Evolutionary conservation across 2,113 vertebrate species (phyloP).

Genomic region (Sturnira hondurensis): DNA sequence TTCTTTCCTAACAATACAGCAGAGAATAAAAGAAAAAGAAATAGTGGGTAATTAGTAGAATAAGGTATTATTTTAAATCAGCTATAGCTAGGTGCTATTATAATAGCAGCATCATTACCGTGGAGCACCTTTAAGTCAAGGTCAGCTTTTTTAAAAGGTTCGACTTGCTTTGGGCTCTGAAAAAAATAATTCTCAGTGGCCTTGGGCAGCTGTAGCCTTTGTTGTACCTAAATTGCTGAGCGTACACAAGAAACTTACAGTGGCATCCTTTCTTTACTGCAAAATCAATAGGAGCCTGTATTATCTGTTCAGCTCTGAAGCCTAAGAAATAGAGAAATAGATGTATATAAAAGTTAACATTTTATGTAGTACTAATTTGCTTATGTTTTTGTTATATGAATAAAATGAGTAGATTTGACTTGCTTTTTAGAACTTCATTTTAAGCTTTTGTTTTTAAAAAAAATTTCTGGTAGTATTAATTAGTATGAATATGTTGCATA

Average conservation of each 20-base stretch:
- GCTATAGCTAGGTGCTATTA: neutral
- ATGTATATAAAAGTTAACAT: neutral
- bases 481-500: neutral
- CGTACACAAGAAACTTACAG: neutral
- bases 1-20: slow-evolving; percentile 10
- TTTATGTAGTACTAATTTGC: neutral
- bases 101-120: neutral
- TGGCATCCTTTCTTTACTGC: neutral
- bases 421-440: slow-evolving; percentile 36
- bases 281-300: slow-evolving; percentile 7
- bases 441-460: neutral
- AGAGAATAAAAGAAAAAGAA: slow-evolving; percentile 24
- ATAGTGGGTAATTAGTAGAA: neutral
- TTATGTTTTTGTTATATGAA: slow-evolving; percentile 3
- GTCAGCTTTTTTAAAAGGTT: neutral
- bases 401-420: neutral
- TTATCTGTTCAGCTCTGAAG: slow-evolving; percentile 27
- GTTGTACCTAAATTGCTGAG: neutral
- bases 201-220: neutral
- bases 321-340: neutral
- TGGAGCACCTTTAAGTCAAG: slow-evolving; percentile 28
- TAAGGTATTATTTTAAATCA: slow-evolving; percentile 29
- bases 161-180: slow-evolving; percentile 15
- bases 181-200: slow-evolving; percentile 11
- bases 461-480: neutral